A percentile compares a stretch with the other conserved stretches of the same genome.
These are phyloP conservation scores for Zapus hudsonius DNA, from an alignment of 2,113 vertebrate species.

Conservation along the genomic window DNA sequence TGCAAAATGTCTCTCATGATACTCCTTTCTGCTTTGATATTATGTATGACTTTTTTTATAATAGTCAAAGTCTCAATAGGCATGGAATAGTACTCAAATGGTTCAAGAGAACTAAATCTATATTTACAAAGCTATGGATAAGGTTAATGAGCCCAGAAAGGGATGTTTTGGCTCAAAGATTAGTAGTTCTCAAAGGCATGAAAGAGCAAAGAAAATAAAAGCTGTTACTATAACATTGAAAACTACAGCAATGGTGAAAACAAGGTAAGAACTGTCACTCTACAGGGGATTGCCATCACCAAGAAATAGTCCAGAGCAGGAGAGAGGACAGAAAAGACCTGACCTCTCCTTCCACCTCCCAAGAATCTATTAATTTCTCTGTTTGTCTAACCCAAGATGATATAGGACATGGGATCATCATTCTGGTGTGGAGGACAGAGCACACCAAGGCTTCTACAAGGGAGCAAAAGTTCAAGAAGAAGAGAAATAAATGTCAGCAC, in stretches of 20 bases:
- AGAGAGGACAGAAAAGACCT: neutral
- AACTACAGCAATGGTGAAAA: neutral
- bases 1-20: neutral
- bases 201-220: neutral
- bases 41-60: neutral
- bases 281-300: neutral
- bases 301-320: neutral
- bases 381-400: neutral
- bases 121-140: slow-evolving; percentile 31
- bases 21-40: neutral
- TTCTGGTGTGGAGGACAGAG: neutral
- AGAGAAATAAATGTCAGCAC: neutral
- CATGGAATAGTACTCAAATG: neutral
- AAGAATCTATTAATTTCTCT: neutral
- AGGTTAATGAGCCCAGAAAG: slow-evolving; percentile 12
- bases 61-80: neutral
- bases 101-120: neutral
- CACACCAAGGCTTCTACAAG: neutral
- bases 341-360: neutral
- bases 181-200: neutral
- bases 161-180: neutral
- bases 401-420: too few species aligned
- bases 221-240: neutral
- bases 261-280: neutral
- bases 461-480: neutral